Evolutionary conservation across 1,140 invertebrate genomes (phyloP), one percentile per base, ranked within the genome.

Genomic region (Ostrea denselamellosa): DNA sequence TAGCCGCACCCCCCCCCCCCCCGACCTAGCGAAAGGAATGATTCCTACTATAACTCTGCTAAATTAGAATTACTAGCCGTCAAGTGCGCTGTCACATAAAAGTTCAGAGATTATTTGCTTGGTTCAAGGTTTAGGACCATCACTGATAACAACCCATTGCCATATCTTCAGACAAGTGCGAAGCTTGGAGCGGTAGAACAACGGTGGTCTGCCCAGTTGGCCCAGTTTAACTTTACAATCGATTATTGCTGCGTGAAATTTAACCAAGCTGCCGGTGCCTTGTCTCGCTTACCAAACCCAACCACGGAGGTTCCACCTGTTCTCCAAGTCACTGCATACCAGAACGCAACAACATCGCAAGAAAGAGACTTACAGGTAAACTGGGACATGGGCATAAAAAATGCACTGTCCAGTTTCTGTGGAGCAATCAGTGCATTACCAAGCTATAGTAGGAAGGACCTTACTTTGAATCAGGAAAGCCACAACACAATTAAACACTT

Each of bases 101-200:
- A 54, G 53, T 54, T 54, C 89, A 9, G 81, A n/a, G 87, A 90
- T 68, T 91, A 88, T 62, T 71, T 89, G 12, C 25, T 90, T n/a
- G 89, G 87, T 34, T 56, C 34, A 0, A 52, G 86, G 52, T 92
- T 90, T 83, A 83, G 54, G n/a, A 88, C 91, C 53, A 83, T 85
- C 19, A 90, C 89, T 0, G 89, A 90, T 62, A 91, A 90, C 85
- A 90, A 90, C 82, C 87, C 87, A 7, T 56, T 90, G 44, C 58
- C 81, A 83, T 85, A 90, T 56, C 14, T 91, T 1, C 68, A 90
- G 25, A 82, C 84, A 25, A 83, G 2, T 22, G 88, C 87, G 0
- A 92, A 92, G 28, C 86, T 91, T n/a, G 89, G 84, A 71, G 90
- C 90, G 0, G 68, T 71, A 28, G 88, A 89, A 58, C 85, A 87